phyloP scores from a whole-genome alignment of 2,113 vertebrate species.

The Amphiprion ocellaris region DNA sequence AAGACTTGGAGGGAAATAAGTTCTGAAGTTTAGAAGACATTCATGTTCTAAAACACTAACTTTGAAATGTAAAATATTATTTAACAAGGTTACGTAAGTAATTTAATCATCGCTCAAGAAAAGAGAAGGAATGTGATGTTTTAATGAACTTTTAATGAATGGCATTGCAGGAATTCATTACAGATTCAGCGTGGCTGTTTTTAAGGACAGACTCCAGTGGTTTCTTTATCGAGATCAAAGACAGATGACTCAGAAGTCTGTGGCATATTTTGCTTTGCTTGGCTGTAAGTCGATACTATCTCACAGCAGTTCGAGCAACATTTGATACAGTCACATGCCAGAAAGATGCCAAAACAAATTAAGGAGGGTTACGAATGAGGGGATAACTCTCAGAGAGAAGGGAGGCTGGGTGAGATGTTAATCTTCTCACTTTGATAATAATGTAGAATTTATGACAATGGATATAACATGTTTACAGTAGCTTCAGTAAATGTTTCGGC shows the following conservation, averaged over 20 bases:
- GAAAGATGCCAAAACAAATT: conserved; percentile 57
- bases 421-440: not conserved
- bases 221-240: conserved; percentile 52
- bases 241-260: conserved; percentile 1
- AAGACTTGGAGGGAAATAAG: not conserved
- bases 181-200: conserved; percentile 28
- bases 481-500: not conserved
- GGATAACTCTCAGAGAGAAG: not conserved
- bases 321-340: conserved; percentile 42
- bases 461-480: conserved; percentile 2
- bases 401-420: not conserved
- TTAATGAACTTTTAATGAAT: conserved; percentile 24
- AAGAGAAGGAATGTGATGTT: not conserved
- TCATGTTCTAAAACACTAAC: not conserved
- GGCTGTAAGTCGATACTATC: conserved; percentile 43
- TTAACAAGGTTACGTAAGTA: not conserved
- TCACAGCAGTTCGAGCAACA: conserved; percentile 30
- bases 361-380: conserved; percentile 26
- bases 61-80: not conserved
- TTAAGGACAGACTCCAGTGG: conserved; percentile 24
- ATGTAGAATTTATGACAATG: not conserved
- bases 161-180: conserved; percentile 12
- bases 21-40: no score
- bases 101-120: not conserved
- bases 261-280: conserved; percentile 47